Conservation (phyloP, 1,140 invertebrate genomes). For the Oreohelix idahoensis region DNA sequence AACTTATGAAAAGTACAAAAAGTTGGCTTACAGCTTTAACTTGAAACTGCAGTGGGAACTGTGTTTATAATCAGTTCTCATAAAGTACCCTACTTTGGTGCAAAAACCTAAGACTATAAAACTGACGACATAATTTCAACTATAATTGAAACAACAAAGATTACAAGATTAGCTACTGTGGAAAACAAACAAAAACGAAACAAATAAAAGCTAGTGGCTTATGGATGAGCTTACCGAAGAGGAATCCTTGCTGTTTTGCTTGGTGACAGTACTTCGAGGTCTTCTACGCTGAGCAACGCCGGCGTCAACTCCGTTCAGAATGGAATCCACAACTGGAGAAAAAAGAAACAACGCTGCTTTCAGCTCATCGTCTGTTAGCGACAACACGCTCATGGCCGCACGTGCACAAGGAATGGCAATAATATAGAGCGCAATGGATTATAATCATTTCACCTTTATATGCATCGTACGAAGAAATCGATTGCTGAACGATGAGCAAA, state of each 20-base stretch:
- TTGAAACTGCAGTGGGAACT: no score
- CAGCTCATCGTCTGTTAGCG: slow-evolving; percentile 27
- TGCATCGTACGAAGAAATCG: slow-evolving; percentile 3
- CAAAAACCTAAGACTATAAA: no score
- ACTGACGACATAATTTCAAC: no score
- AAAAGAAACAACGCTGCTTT: slow-evolving; percentile 38
- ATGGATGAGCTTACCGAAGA: slow-evolving; percentile 41
- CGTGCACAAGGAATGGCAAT: slow-evolving; percentile 26
- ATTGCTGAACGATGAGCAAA: slow-evolving; percentile 12
- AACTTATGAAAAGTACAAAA: no score
- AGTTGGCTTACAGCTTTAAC: no score
- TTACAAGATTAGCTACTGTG: no score
- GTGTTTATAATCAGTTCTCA: no score
- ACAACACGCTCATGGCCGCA: slow-evolving; percentile 21
- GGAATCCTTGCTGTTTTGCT: slow-evolving; percentile 34
- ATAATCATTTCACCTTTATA: slow-evolving; percentile 30
- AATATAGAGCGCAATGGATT: slow-evolving; percentile 6
- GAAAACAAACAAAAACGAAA: no score
- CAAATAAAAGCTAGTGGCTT: no score
- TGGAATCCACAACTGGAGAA: slow-evolving; percentile 87
- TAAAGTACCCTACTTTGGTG: no score
- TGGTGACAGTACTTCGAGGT: slow-evolving; percentile 37
- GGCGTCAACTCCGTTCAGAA: slow-evolving; percentile 87
- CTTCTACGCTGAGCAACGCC: slow-evolving; percentile 82
- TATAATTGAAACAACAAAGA: no score